Conservation (phyloP, 2,797 vertebrate genomes). For the Onychomys leucogaster region DNA sequence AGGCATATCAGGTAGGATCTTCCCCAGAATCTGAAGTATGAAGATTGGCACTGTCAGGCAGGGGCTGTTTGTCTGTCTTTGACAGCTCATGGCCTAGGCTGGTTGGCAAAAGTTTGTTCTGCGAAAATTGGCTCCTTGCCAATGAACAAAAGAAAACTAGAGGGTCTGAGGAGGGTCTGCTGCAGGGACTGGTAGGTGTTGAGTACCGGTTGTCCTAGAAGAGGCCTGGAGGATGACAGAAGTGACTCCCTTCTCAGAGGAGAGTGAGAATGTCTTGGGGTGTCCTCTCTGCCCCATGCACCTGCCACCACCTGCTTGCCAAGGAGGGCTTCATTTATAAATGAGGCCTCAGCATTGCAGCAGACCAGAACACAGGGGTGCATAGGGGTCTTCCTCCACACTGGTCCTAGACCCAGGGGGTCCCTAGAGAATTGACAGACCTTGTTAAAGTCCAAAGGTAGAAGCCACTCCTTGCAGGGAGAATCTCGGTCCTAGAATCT, state of each 20-base stretch:
- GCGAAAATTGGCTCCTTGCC: background rate
- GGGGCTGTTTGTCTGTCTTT: background rate
- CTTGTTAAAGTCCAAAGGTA: background rate
- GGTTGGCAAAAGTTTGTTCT: background rate
- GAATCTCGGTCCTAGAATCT: background rate
- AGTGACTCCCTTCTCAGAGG: background rate
- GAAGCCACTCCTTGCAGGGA: background rate
- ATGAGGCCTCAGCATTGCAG: background rate
- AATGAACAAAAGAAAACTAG: background rate
- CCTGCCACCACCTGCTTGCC: background rate
- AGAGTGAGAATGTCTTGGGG: background rate
- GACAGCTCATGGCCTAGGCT: background rate
- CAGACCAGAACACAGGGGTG: background rate
- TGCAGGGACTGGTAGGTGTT: background rate
- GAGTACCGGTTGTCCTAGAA: background rate
- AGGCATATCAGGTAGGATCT: background rate
- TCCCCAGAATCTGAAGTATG: background rate
- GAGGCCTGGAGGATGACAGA: background rate
- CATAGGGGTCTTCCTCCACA: background rate
- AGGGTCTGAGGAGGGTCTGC: background rate
- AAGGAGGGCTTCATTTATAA: background rate
- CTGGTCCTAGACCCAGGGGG: background rate
- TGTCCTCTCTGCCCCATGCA: fast-evolving
- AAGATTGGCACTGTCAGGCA: background rate
- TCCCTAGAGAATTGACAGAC: background rate